phyloP scores from a whole-genome alignment of 2,113 vertebrate genomes.

The Platichthys stellatus region DNA sequence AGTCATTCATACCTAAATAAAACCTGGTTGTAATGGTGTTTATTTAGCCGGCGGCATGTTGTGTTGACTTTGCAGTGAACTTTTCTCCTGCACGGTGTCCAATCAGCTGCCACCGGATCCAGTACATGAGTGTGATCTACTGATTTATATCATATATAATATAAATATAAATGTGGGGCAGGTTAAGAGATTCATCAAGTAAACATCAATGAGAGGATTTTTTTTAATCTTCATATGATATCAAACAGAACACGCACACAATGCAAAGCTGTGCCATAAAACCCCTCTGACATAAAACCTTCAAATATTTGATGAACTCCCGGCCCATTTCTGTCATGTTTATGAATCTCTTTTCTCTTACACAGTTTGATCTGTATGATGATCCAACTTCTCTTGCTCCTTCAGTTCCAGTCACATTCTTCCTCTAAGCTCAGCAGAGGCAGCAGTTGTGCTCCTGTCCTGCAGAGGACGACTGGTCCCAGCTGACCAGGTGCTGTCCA shows the following conservation, averaged over 20 bases:
- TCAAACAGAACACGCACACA: not conserved
- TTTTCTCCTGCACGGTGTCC: constrained; percentile 30
- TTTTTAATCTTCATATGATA: not conserved
- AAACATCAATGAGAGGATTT: not conserved
- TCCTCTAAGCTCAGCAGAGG: not conserved
- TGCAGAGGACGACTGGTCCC: constrained; percentile 5
- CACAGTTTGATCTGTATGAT: not conserved
- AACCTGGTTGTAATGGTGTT: constrained; percentile 39
- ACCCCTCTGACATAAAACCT: too few relatives aligned
- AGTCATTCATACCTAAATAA: constrained; percentile 45
- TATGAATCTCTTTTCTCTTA: not conserved
- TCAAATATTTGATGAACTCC: too few relatives aligned
- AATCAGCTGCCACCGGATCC: not conserved
- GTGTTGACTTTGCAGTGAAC: constrained; percentile 39
- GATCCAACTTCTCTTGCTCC: not conserved
- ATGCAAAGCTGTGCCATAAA: too few relatives aligned
- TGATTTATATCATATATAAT: constrained; percentile 3
- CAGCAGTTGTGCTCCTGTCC: constrained; percentile 30
- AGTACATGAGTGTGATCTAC: not conserved
- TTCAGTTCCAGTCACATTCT: not conserved
- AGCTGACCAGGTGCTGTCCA: constrained; percentile 41
- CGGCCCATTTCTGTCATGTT: too few relatives aligned
- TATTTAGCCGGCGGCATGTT: constrained; percentile 43
- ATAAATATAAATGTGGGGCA: not conserved
- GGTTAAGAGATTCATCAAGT: not conserved